Base-by-base conservation (phyloP, 2,888 invertebrate species). In the Athripsodes cinereus region DNA sequence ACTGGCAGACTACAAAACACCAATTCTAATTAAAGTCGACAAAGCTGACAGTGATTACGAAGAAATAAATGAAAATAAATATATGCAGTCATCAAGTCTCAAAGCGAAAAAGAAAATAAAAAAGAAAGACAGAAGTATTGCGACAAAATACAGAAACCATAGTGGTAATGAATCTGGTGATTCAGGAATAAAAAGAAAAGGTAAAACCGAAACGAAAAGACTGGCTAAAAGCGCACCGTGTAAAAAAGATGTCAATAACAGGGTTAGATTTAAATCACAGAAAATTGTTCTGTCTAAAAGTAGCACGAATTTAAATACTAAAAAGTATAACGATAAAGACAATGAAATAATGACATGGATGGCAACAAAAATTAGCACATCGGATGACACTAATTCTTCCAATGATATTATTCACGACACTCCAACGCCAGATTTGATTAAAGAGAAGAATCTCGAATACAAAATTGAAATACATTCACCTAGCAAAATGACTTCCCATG, bases 271-370 rank as follows among this genome's bases (percentile, higher is more conserved):
- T 22, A 64, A 59, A 47, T 52, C 62, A 13, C 62, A 62, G 46
- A 64, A 64, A 53, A 64, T 64, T 6, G 58, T 52, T 10, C 35
- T 61, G 13, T 59, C 62, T 1, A 62, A 59, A 52, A 58, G 61
- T 40, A 61, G 55, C 10, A 59, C 61, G 16, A 61, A 62, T 53
- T 50, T 58, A n/a, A 64, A 64, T 54, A 55, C 50, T 18, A 58
- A 61, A 18, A 40, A 53, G 18, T 59, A 58, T 31, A 55, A 58
- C 13, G 62, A 76, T 58, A 73, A 74, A 49, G 78, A 79, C 53
- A 76, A 73, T 69, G 79, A 79, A 59, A 69, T 79, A 26, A 78
- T 76, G 63, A 78, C 79, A 1, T 79, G 79, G 79, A 76, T 79
- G 74, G 78, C 78, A 1, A 63, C 77, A 13, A 70, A 75, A 2